phyloP scores from a whole-genome alignment of 2,113 vertebrate genomes.

The Peromyscus leucopus region DNA sequence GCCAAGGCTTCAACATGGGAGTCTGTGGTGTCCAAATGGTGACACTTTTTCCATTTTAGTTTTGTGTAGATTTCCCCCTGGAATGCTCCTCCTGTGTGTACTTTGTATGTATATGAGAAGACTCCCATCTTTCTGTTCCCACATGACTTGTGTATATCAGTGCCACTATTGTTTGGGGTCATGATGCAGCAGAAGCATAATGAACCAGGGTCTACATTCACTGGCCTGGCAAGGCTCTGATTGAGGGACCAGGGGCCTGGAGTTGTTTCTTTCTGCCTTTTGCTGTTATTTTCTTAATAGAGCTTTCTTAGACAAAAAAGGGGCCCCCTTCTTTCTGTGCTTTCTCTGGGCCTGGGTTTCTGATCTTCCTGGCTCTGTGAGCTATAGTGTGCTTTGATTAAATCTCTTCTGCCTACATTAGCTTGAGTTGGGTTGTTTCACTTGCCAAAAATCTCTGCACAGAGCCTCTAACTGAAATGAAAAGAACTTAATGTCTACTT shows the following conservation, averaged over 20 bases:
- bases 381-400: not conserved
- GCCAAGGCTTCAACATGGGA: not conserved
- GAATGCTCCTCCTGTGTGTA: not conserved
- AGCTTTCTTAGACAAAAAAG: not conserved
- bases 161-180: not conserved
- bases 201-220: not conserved
- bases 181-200: not conserved
- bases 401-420: conserved; percentile 35
- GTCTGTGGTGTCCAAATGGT: not conserved
- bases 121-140: not conserved
- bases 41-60: not conserved
- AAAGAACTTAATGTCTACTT: not conserved
- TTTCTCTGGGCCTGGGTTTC: conserved; percentile 20
- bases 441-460: not conserved
- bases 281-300: not conserved
- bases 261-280: not conserved
- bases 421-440: not conserved
- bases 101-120: not conserved
- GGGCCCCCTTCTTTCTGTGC: not conserved
- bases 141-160: not conserved
- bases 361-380: not conserved
- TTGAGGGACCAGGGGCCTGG: rapidly evolving
- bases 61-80: rapidly evolving
- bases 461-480: conserved; percentile 20
- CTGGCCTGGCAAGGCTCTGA: not conserved